These are phyloP conservation scores for Epizoanthus scotinus DNA, from an alignment of 92 coral and sea anemone species.

Conservation along the genomic window DNA sequence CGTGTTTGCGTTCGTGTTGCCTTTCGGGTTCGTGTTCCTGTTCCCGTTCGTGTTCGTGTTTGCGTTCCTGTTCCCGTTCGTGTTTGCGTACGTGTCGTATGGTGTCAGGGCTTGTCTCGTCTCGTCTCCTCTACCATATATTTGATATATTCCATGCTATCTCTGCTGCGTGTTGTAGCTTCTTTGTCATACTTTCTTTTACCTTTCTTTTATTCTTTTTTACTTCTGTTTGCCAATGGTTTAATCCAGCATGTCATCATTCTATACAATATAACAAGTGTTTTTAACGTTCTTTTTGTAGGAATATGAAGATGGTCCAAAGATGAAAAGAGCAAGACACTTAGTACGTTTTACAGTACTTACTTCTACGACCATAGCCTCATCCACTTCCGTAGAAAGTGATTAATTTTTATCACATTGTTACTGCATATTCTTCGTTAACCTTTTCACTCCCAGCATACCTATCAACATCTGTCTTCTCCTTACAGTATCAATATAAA, in stretches of 20 bases:
- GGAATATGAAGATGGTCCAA: conserved; percentile 62
- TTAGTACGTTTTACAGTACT: conserved; percentile 9
- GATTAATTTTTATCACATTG: too few relatives aligned
- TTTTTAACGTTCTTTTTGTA: neutral
- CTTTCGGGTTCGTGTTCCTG: too few relatives aligned
- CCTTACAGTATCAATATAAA: too few relatives aligned
- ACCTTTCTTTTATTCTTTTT: neutral
- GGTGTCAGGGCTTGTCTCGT: neutral
- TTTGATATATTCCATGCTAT: neutral
- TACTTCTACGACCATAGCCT: too few relatives aligned
- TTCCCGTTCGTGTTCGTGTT: too few relatives aligned
- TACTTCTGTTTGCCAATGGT: neutral
- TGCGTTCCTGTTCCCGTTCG: too few relatives aligned
- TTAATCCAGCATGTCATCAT: neutral
- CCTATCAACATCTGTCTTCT: too few relatives aligned
- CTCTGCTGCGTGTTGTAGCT: neutral
- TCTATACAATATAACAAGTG: neutral
- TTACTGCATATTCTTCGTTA: too few relatives aligned
- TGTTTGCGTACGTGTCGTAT: too few relatives aligned
- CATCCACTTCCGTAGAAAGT: too few relatives aligned
- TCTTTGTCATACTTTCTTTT: neutral
- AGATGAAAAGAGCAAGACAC: conserved; percentile 54
- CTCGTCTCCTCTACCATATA: neutral
- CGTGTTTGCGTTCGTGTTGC: too few relatives aligned
- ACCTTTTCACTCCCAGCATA: too few relatives aligned